These are phyloP conservation scores for Gonocerus acuteangulatus DNA, from an alignment of 2,888 invertebrate species.

Conservation along the genomic window DNA sequence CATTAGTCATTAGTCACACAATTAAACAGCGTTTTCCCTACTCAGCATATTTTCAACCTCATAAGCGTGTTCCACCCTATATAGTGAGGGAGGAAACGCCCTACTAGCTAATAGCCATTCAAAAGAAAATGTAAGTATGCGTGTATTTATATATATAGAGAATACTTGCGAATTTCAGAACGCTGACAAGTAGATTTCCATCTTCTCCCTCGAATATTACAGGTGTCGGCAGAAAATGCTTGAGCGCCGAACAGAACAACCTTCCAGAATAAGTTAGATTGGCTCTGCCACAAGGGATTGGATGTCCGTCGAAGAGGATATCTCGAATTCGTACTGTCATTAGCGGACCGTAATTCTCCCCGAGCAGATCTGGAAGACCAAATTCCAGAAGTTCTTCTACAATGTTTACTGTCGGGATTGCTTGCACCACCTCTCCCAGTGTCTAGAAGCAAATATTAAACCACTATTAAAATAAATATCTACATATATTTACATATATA, in stretches of 20 bases:
- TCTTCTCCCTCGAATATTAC: neutral
- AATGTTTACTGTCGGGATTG: conserved; percentile 14
- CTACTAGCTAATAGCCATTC: no score
- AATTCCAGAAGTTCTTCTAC: conserved; percentile 27
- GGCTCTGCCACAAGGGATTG: neutral
- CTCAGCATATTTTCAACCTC: no score
- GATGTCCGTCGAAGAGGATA: conserved; percentile 37
- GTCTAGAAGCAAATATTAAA: neutral
- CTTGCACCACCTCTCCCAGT: conserved; percentile 16
- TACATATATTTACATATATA: no score
- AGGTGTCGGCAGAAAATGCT: neutral
- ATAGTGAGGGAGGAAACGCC: no score
- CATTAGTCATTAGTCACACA: no score
- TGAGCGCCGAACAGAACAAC: conserved; percentile 23
- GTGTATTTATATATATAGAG: no score
- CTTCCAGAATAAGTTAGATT: neutral
- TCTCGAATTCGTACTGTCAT: conserved; percentile 27
- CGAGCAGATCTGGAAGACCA: conserved; percentile 27
- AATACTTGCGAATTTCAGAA: conserved; percentile 22
- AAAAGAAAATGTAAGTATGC: no score
- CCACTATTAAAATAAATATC: no score
- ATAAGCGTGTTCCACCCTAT: no score
- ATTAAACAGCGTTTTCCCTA: no score
- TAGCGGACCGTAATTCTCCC: conserved; percentile 15
- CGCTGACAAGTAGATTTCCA: neutral